Base-by-base conservation (phyloP, 1,140 invertebrate genomes). In the Drosophila nigromelanica region DNA sequence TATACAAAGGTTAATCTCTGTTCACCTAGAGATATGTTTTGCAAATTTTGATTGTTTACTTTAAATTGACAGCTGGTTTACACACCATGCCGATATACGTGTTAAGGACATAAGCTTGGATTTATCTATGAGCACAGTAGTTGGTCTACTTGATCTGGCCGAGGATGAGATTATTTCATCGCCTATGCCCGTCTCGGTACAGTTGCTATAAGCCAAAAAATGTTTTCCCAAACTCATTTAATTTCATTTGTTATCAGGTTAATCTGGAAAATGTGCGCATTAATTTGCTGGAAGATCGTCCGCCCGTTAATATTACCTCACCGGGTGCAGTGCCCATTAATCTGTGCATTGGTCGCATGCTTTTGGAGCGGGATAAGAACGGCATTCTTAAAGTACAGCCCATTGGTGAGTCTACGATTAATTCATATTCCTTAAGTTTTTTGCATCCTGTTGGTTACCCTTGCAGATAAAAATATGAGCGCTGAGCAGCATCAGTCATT, bases 131-230 rank as follows among this genome's bases (percentile, higher is more conserved):
- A 97, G 96, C 83, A 96, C 96, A 5, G 93, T 97, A 0, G 94
- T 95, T 30, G 96, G 95, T 6, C 90, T 98, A 0, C 93, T 95
- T 0, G 97, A 98, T 90, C 94, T 98, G 47, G 93, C 96, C 4
- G 97, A 98, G 90, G 97, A 98, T 92, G 97, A 98, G 93, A 94
- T 97, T 33, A 93, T 96, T 33, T 72, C 85, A 5, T 94, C 95
- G 1, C 95, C 96, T 1, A 94, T 98, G 91, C 97, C 97, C 1
- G 93, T 97, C 72, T 94, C 96, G 92, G 95, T 97, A 90, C 90
- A 82, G 75, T 76, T 12, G 56, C 7, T 14, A 35, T 18, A 40
- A 6, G n/a, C 5, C 30, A 11, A 21, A 2, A 33, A 42, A 1
- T 42, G 12, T 12, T 3, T 30, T 15, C 24, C 10, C 30, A 56